These are phyloP conservation scores for Caenorhabditis sp. DNA, from an alignment of 2,888 invertebrate species.

Conservation along the genomic window DNA sequence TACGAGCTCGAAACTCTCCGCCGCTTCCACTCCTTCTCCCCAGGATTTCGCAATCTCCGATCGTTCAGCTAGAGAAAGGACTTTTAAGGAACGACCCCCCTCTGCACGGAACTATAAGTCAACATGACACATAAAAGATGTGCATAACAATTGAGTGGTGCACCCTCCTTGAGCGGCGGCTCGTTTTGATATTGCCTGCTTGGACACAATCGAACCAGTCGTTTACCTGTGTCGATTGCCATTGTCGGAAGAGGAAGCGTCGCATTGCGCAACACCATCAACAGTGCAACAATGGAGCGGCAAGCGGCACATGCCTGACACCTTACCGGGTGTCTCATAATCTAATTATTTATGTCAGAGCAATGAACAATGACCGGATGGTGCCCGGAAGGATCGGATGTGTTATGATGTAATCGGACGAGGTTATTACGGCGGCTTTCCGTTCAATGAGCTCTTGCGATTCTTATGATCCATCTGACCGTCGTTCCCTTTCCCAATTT, in stretches of 20 bases:
- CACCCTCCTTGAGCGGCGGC: conserved; percentile 16
- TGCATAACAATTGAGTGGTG: conserved; percentile 29
- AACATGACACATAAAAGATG: conserved; percentile 30
- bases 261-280: conserved; percentile 47
- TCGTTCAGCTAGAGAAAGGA: conserved; percentile 11
- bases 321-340: conserved; percentile 27
- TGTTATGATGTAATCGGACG: conserved; percentile 21
- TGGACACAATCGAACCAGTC: conserved; percentile 42
- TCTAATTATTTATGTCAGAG: conserved; percentile 31
- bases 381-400: neutral
- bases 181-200: conserved; percentile 39
- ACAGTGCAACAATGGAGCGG: conserved; percentile 32
- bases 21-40: neutral
- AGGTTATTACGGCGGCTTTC: conserved; percentile 19
- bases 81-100: conserved; percentile 3
- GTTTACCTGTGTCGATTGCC: conserved; percentile 60
- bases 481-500: neutral
- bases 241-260: conserved; percentile 43
- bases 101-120: conserved; percentile 35
- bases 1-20: conserved; percentile 11
- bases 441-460: neutral
- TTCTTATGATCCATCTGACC: conserved; percentile 9
- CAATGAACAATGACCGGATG: conserved; percentile 2
- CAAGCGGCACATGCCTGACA: conserved; percentile 18
- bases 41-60: conserved; percentile 32